phyloP scores from a whole-genome alignment of 2,113 vertebrate species.

The Pachyramphus minor region DNA sequence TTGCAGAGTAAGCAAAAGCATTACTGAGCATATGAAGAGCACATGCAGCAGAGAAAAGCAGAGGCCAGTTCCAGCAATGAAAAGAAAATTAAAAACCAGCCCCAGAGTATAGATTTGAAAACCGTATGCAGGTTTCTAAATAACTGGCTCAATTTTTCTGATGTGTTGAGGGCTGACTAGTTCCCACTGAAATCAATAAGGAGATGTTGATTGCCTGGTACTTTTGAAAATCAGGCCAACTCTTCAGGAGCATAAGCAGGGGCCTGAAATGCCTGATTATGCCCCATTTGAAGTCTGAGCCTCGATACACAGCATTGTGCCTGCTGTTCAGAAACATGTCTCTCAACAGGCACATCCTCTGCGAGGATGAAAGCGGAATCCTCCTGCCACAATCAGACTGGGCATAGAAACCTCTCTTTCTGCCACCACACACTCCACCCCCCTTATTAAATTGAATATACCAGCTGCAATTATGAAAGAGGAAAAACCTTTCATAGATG shows the following conservation, averaged over 20 bases:
- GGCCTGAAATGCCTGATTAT: conserved; percentile 8
- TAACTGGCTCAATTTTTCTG: conserved; percentile 3
- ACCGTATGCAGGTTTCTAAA: background rate
- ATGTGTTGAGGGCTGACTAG: background rate
- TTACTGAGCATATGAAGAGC: background rate
- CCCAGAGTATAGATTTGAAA: background rate
- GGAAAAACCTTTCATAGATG: background rate
- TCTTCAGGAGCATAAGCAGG: background rate
- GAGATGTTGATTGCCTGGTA: background rate
- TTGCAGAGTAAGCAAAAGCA: background rate
- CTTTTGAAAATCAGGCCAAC: conserved; percentile 26
- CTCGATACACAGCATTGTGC: background rate
- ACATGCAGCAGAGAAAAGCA: background rate
- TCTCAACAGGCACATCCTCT: background rate
- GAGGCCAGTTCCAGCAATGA: background rate
- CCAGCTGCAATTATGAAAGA: background rate
- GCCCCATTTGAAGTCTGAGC: background rate
- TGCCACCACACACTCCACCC: background rate
- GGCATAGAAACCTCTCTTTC: background rate
- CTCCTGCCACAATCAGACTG: background rate
- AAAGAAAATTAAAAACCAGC: background rate
- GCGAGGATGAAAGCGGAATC: background rate
- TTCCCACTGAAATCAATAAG: background rate
- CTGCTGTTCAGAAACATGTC: background rate
- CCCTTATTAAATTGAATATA: background rate